A percentile compares a stretch with the other conserved stretches of the same genome.
These are phyloP conservation scores for Theonella swinhoei DNA, from an alignment of 37 sponge, comb jelly and placozoan genomes.

Conservation along the genomic window DNA sequence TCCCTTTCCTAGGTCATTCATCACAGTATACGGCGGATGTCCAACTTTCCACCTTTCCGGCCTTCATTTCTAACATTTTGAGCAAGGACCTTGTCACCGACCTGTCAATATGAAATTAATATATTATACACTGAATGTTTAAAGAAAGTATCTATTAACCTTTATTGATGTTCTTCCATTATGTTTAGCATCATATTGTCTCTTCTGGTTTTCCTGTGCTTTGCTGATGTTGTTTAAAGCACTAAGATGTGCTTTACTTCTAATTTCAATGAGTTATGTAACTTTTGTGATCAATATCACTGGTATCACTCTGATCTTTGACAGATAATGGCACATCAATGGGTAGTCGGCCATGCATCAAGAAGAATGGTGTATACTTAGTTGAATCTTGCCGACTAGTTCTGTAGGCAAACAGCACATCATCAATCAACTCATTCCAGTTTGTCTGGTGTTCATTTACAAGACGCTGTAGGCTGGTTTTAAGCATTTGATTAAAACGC, in stretches of 20 bases:
- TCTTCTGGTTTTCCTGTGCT: slow-evolving; percentile 28
- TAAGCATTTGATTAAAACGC: slow-evolving; percentile 43
- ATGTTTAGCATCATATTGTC: slow-evolving; percentile 14
- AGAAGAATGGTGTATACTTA: slow-evolving; percentile 17
- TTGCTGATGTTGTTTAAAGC: slow-evolving; percentile 8
- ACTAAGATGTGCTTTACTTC: neutral
- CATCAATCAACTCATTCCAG: slow-evolving; percentile 35
- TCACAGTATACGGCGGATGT: neutral
- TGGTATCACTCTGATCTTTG: no score
- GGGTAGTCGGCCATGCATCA: slow-evolving; percentile 19
- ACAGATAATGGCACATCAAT: no score
- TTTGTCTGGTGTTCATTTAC: neutral
- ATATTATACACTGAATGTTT: no score
- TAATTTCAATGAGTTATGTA: neutral
- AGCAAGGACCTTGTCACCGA: neutral
- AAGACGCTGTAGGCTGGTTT: neutral
- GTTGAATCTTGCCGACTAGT: slow-evolving; percentile 28
- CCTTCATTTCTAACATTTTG: slow-evolving; percentile 19
- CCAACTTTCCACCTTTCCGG: slow-evolving; percentile 19
- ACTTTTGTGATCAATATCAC: neutral
- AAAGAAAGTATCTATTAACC: no score
- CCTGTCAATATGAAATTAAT: no score
- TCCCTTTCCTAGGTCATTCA: slow-evolving; percentile 24
- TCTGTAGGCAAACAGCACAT: slow-evolving; percentile 17
- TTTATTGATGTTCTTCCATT: neutral